These are phyloP conservation scores for Sinocyclocheilus rhinocerous DNA, from an alignment of 2,113 vertebrate species.

Conservation along the genomic window DNA sequence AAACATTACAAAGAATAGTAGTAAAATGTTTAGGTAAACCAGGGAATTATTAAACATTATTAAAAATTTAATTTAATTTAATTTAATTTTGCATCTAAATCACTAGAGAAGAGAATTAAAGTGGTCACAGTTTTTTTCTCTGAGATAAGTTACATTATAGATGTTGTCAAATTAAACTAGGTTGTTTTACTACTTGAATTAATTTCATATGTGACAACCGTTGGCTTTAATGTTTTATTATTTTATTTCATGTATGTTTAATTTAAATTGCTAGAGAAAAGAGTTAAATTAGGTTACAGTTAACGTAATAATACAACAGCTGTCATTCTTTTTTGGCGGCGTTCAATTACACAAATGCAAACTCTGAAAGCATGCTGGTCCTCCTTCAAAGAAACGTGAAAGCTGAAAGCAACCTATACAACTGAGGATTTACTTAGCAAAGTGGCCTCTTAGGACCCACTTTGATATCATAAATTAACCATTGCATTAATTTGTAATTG, in stretches of 20 bases:
- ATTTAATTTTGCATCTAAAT: not conserved
- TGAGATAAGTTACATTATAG: not conserved
- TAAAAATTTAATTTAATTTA: too few relatives aligned
- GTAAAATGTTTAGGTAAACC: too few relatives aligned
- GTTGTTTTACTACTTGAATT: not conserved
- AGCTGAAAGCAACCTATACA: conserved; percentile 59
- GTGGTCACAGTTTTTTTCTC: not conserved
- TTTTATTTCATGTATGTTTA: not conserved
- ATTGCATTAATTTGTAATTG: conserved; percentile 73
- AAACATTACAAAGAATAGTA: too few relatives aligned
- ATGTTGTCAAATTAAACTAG: not conserved
- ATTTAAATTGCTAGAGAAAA: not conserved
- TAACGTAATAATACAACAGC: conserved; percentile 22
- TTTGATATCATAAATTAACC: conserved; percentile 76
- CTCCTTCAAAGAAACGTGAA: conserved; percentile 45
- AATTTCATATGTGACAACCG: not conserved
- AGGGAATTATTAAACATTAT: too few relatives aligned
- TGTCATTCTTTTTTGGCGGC: conserved; percentile 9
- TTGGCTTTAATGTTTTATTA: not conserved
- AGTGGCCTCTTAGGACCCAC: conserved; percentile 74
- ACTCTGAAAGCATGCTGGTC: not conserved
- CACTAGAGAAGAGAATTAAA: not conserved
- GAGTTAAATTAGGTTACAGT: not conserved
- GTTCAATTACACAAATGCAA: conserved; percentile 3
- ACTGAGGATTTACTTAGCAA: conserved; percentile 74